Evolutionary conservation across 2,113 vertebrate species (phyloP).

Genomic region (Sinocyclocheilus grahami): DNA sequence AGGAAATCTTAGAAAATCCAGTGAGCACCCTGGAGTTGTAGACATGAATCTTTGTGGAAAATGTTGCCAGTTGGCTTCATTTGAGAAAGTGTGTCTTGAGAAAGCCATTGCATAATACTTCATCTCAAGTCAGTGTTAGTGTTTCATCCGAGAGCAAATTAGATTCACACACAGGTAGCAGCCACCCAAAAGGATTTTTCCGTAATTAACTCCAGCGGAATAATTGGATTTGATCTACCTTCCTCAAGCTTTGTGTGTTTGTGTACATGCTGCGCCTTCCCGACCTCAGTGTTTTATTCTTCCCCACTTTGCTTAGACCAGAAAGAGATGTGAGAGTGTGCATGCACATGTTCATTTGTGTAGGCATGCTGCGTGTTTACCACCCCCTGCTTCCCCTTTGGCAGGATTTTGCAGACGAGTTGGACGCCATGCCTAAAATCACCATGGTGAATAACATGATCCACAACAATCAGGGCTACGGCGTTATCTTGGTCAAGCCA

Average conservation of each 20-base stretch:
- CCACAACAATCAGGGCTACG: slow-evolving; percentile 95
- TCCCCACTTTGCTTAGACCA: neutral
- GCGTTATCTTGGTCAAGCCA: slow-evolving; percentile 89
- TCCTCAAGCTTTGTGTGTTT: slow-evolving; percentile 17
- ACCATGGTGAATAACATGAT: slow-evolving; percentile 91
- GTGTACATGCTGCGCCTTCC: neutral
- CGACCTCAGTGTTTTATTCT: slow-evolving; percentile 11
- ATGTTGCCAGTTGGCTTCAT: neutral
- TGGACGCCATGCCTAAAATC: slow-evolving; percentile 84
- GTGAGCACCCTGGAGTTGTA: neutral
- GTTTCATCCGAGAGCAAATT: slow-evolving; percentile 46
- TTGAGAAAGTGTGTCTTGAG: neutral
- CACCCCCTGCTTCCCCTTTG: slow-evolving; percentile 42
- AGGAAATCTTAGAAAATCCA: slow-evolving; percentile 7
- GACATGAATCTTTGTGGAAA: neutral
- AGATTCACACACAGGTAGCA: slow-evolving; percentile 32
- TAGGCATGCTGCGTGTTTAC: slow-evolving; percentile 43
- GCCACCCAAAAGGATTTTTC: slow-evolving; percentile 34
- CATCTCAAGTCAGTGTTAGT: neutral
- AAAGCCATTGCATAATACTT: neutral
- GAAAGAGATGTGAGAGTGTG: slow-evolving; percentile 12
- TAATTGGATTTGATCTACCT: slow-evolving; percentile 47
- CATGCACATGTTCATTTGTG: slow-evolving; percentile 30
- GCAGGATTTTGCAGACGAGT: slow-evolving; percentile 89
- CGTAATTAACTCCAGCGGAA: slow-evolving; percentile 51